phyloP scores from a whole-genome alignment of 2,113 vertebrate species.

The Electrona antarctica region DNA sequence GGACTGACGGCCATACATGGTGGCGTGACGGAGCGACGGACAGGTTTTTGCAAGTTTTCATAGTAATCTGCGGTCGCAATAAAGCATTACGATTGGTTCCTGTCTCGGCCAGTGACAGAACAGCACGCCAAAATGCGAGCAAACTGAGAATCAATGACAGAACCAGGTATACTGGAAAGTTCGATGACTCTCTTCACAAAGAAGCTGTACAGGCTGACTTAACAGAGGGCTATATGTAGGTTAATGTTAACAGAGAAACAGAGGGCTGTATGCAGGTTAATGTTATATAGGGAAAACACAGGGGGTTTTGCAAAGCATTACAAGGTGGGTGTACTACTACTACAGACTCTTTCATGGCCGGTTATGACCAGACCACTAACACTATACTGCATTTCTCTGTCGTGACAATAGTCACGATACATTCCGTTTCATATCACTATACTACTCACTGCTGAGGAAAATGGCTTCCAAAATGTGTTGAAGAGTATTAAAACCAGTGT shows the following conservation, averaged over 20 bases:
- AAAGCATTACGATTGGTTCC: conserved; percentile 25
- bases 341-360: conserved; percentile 10
- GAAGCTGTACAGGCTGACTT: too few relatives aligned
- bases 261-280: too few relatives aligned
- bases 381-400: conserved; percentile 38
- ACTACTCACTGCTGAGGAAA: conserved; percentile 12
- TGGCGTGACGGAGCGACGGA: too few relatives aligned
- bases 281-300: neutral
- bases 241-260: too few relatives aligned
- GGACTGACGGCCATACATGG: too few relatives aligned
- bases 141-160: conserved; percentile 26
- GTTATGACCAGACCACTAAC: neutral
- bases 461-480: neutral
- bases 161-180: conserved; percentile 11
- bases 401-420: conserved; percentile 41
- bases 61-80: conserved; percentile 10
- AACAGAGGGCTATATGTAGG: too few relatives aligned
- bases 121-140: conserved; percentile 42
- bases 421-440: conserved; percentile 32
- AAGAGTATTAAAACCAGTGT: neutral
- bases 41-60: too few relatives aligned
- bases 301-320: conserved; percentile 44
- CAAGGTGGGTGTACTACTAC: neutral
- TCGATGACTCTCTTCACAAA: conserved; percentile 16
- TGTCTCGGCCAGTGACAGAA: conserved; percentile 34